phyloP scores from a whole-genome alignment of 2,888 invertebrate species.

The Girardia tigrina region DNA sequence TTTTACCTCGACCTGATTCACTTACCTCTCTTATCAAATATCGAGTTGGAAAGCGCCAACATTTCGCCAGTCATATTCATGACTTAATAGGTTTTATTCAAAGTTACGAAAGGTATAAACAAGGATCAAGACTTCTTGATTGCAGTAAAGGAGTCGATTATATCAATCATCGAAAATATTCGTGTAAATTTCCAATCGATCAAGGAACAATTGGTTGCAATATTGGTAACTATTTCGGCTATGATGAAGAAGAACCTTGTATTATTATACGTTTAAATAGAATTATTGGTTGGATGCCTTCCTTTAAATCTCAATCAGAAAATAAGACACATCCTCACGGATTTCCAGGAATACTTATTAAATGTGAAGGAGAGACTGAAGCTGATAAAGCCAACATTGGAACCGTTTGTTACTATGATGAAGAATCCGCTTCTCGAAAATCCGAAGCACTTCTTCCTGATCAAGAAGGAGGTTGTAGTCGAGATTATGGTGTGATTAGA shows the following conservation, averaged over 20 bases:
- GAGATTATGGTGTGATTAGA: constrained; percentile 51
- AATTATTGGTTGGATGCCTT: constrained; percentile 37
- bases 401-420: constrained; percentile 34
- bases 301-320: neutral
- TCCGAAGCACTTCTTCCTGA: neutral
- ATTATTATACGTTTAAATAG: constrained; percentile 31
- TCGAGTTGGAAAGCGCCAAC: neutral
- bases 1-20: constrained; percentile 9
- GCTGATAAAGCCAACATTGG: constrained; percentile 31
- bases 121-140: neutral
- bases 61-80: neutral
- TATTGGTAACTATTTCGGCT: constrained; percentile 30
- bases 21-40: neutral
- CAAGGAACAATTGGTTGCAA: constrained; percentile 26
- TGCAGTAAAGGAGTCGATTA: neutral
- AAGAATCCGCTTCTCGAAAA: neutral
- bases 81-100: neutral
- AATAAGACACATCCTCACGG: neutral
- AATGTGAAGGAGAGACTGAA: constrained; percentile 35
- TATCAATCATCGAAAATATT: neutral
- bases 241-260: constrained; percentile 35
- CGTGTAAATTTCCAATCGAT: neutral
- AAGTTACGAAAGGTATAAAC: neutral
- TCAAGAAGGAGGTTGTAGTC: neutral
- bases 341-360: constrained; percentile 27